Evolutionary conservation across 2,797 vertebrate genomes (phyloP).

Genomic region (Rhabdomys pumilio): DNA sequence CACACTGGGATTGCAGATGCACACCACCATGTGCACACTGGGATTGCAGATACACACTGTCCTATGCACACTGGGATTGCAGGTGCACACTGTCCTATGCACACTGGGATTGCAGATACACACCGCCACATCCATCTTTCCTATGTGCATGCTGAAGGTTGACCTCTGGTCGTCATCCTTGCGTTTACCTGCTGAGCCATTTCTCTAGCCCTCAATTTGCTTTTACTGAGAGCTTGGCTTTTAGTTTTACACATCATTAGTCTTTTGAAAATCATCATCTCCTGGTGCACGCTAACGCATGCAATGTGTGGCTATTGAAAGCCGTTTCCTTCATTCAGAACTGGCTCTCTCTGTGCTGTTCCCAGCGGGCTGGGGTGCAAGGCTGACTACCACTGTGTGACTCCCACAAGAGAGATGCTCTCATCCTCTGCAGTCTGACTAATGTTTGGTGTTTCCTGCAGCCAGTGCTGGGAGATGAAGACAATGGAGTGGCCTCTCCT

Average conservation of each 20-base stretch:
- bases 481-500: neutral
- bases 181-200: neutral
- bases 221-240: conserved; percentile 42
- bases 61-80: neutral
- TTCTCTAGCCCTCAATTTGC: neutral
- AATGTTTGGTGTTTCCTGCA: neutral
- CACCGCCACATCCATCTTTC: too few relatives aligned
- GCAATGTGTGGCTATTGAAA: neutral
- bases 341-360: neutral
- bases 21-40: neutral
- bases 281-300: neutral
- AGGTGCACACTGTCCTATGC: neutral
- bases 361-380: neutral
- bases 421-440: neutral
- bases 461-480: neutral
- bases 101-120: neutral
- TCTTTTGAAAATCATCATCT: conserved; percentile 8
- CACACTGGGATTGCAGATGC: neutral
- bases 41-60: neutral
- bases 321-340: neutral
- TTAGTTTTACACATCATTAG: neutral
- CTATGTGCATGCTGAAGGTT: neutral
- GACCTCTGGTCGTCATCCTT: neutral
- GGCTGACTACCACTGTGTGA: neutral
- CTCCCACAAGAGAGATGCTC: neutral